Evolutionary conservation across 2,113 vertebrate genomes (phyloP), one percentile per base, ranked within the genome.

Genomic region (Typhlomys cinereus): DNA sequence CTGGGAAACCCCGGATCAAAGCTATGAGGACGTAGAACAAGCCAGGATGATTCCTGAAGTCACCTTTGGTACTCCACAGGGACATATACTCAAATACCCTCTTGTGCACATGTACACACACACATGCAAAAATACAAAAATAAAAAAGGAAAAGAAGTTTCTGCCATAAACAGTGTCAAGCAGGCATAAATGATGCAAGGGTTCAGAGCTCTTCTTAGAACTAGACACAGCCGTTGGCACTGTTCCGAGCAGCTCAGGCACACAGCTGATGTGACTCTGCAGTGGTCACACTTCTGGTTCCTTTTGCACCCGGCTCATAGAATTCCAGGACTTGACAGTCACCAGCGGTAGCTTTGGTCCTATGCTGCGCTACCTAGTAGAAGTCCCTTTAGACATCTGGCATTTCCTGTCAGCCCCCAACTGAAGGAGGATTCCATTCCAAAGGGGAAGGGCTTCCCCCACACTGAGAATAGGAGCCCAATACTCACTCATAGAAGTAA

Each of bases 401-500:
- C 57, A 73, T 2, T 74, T 70, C 36, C 67, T 44, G 0, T 62
- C 62, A 82, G n/a, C n/a, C 15, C 36, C 62, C 75, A 57, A 29
- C 7, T 34, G 14, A 90, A 82, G 74, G n/a, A 48, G 0, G 3
- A 54, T 82, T 76, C n/a, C 48, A n/a, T 88, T 85, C 21, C 31
- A 81, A 0, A 48, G 57, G 73, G 39, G 73, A 91, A 92, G 18
- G 44, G 34, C n/a, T 67, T 69, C 62, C 62, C 73, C 81, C 50
- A 64, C 86, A 69, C 41, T 48, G 78, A 93, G 80, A 44, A 17
- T 59, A 18, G 41, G 74, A 89, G 67, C 54, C 36, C 87, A 91
- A 66, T n/a, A n/a, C n/a, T n/a, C n/a, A 84, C 90, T 75, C 69
- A 84, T 74, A 3, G 6, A 57, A 92, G 92, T 50, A 80, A 81